Evolutionary conservation across 2,113 vertebrate species (phyloP).

Genomic region (Lichenostomus cassidix): DNA sequence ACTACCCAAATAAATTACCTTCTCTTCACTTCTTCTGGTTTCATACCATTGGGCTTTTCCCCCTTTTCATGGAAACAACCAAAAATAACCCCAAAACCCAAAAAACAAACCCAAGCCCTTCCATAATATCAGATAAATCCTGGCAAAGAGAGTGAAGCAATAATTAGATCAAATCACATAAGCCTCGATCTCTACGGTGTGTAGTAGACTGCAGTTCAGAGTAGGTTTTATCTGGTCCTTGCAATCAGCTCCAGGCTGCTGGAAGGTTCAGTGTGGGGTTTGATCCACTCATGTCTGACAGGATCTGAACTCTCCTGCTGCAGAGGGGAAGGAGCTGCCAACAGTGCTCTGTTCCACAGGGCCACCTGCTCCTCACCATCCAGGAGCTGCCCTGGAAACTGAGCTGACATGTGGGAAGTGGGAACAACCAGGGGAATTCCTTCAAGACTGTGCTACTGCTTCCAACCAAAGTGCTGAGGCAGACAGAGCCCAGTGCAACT

Average conservation of each 20-base stretch:
- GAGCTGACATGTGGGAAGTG: background rate
- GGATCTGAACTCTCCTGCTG: background rate
- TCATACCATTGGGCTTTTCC: background rate
- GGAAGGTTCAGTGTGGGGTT: background rate
- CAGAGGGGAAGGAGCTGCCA: background rate
- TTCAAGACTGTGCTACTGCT: background rate
- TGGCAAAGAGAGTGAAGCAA: background rate
- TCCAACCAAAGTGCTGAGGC: background rate
- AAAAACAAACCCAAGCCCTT: background rate
- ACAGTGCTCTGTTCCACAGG: background rate
- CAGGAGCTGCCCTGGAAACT: background rate
- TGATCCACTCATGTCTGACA: accelerated
- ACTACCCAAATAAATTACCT: background rate
- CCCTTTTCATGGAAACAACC: background rate
- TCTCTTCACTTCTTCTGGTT: background rate
- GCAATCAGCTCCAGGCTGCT: background rate
- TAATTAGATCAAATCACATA: background rate
- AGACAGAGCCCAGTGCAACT: background rate
- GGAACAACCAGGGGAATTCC: background rate
- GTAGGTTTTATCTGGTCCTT: background rate
- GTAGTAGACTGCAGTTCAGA: background rate
- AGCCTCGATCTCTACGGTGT: background rate
- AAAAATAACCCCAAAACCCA: background rate
- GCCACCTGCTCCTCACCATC: background rate
- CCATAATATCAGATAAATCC: background rate